phyloP scores from a whole-genome alignment of 2,113 vertebrate species.

The Centropristis striata region DNA sequence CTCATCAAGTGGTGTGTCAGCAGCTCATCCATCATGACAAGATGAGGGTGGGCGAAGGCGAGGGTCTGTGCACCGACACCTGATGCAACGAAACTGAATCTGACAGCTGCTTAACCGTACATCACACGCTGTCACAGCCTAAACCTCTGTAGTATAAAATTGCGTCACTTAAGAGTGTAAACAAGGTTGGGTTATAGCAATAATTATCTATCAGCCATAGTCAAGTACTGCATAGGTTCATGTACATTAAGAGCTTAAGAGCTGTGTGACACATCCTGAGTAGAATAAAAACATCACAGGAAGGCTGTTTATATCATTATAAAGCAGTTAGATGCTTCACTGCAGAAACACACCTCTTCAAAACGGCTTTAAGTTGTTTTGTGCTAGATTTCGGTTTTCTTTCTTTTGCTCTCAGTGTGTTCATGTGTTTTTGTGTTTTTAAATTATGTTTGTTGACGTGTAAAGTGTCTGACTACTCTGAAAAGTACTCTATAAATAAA shows the following conservation, averaged over 20 bases:
- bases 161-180: conserved; percentile 1
- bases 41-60: background rate
- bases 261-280: background rate
- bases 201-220: background rate
- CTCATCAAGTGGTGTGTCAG: conserved; percentile 46
- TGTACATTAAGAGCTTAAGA: background rate
- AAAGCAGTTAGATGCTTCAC: too few relatives aligned
- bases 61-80: conserved; percentile 16
- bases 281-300: background rate
- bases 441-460: too few relatives aligned
- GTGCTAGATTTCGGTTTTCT: too few relatives aligned
- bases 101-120: conserved; percentile 59
- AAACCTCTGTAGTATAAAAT: conserved; percentile 2
- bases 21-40: conserved; percentile 49
- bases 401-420: too few relatives aligned
- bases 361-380: too few relatives aligned
- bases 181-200: background rate
- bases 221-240: background rate
- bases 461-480: too few relatives aligned
- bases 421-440: too few relatives aligned
- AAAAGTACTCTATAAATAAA: too few relatives aligned
- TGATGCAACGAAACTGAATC: conserved; percentile 54
- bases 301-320: too few relatives aligned
- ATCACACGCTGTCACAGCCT: conserved; percentile 46
- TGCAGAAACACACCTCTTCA: too few relatives aligned